Conservation (phyloP, 2,888 invertebrate species). For the Parnassius apollo region DNA sequence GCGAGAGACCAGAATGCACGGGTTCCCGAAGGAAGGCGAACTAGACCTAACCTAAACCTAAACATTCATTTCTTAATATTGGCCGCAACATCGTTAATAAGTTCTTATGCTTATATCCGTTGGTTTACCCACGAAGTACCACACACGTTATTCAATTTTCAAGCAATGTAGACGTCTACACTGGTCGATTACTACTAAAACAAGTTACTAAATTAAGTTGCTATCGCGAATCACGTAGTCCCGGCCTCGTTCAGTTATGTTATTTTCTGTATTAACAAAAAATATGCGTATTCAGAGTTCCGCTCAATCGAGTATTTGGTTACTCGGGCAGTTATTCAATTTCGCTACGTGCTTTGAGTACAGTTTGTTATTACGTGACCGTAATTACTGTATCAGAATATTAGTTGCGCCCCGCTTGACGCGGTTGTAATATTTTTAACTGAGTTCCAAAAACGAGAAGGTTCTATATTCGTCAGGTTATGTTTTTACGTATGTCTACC, state of each 20-base stretch:
- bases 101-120: too few species aligned
- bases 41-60: too few species aligned
- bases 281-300: constrained; percentile 28
- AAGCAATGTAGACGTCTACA: constrained; percentile 23
- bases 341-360: constrained; percentile 14
- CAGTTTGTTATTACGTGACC: constrained; percentile 16
- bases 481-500: too few species aligned
- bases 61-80: too few species aligned
- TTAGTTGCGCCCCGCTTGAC: constrained; percentile 2
- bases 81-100: too few species aligned
- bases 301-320: constrained; percentile 28
- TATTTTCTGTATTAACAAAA: constrained; percentile 16
- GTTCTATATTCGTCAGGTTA: too few species aligned
- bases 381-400: constrained; percentile 6
- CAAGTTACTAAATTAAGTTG: constrained; percentile 27
- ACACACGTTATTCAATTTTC: not conserved
- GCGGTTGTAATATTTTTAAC: constrained; percentile 3
- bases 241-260: constrained; percentile 11
- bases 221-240: constrained; percentile 18
- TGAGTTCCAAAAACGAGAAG: too few species aligned
- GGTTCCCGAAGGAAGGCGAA: too few species aligned
- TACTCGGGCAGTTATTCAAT: constrained; percentile 31
- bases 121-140: not conserved
- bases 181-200: too few species aligned
- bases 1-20: too few species aligned